Evolutionary conservation across 1,140 invertebrate genomes (phyloP).

Genomic region (Contarinia nasturtii): DNA sequence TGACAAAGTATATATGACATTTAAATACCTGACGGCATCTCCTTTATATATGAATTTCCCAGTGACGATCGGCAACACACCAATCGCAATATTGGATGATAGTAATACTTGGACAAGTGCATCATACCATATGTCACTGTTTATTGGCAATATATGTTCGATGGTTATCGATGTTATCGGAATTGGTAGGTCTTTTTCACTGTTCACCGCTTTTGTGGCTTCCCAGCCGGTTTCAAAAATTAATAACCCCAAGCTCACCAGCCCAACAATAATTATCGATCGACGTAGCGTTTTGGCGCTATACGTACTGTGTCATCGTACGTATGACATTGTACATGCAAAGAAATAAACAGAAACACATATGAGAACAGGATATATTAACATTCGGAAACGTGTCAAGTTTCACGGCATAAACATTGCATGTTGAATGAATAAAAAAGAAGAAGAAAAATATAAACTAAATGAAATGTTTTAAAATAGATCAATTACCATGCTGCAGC

Average conservation of each 20-base stretch:
- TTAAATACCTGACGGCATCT: constrained; percentile 13
- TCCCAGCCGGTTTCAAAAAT: constrained; percentile 19
- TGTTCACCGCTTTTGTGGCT: constrained; percentile 15
- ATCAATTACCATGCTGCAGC: too few relatives aligned
- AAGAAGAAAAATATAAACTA: not conserved
- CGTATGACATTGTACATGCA: not conserved
- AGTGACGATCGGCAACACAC: constrained; percentile 19
- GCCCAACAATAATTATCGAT: constrained; percentile 17
- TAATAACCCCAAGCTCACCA: constrained; percentile 14
- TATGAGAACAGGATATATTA: not conserved
- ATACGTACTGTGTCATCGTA: constrained; percentile 14
- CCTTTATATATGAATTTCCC: constrained; percentile 24
- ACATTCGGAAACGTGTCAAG: not conserved
- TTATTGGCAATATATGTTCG: not conserved
- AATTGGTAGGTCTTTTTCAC: constrained; percentile 6
- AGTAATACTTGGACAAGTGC: constrained; percentile 21
- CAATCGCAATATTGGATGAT: constrained; percentile 19
- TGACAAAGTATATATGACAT: not conserved
- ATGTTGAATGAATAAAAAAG: too few relatives aligned
- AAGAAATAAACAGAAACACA: too few relatives aligned
- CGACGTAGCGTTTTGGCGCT: constrained; percentile 18
- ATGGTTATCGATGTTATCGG: too few relatives aligned
- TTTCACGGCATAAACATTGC: not conserved
- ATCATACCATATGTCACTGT: constrained; percentile 22
- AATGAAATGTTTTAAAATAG: not conserved